Evolutionary conservation across 2,113 vertebrate genomes (phyloP).

Genomic region (Triplophysa dalaica): DNA sequence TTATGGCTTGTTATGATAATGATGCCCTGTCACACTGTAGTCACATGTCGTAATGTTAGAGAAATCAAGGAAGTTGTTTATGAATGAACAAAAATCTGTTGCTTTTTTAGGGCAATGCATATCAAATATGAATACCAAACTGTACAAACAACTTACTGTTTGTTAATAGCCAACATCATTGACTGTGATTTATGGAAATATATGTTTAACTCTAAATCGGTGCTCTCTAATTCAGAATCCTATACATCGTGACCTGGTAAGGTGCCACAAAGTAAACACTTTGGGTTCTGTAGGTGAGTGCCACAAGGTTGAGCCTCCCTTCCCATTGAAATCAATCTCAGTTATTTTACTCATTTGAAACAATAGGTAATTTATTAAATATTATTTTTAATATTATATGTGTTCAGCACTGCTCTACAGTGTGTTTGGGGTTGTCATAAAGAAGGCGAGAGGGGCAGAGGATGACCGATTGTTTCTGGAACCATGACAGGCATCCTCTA

Average conservation of each 20-base stretch:
- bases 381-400: background rate
- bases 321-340: background rate
- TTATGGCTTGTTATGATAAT: background rate
- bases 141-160: background rate
- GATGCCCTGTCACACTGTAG: background rate
- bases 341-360: background rate
- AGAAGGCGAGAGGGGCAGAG: constrained; percentile 85
- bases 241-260: constrained; percentile 87
- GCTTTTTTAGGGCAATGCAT: too few species aligned
- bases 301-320: background rate
- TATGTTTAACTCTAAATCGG: background rate
- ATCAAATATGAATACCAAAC: background rate
- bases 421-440: constrained; percentile 85
- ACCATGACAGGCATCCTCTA: constrained; percentile 86
- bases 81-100: background rate
- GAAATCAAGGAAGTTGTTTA: background rate
- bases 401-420: constrained; percentile 82
- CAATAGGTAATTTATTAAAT: background rate
- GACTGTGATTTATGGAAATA: background rate
- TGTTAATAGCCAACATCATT: background rate
- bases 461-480: constrained; percentile 84
- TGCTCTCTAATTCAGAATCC: constrained; percentile 68
- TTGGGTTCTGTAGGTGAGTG: constrained; percentile 86
- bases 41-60: background rate
- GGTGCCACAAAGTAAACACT: constrained; percentile 85